Conservation (phyloP, 2,888 invertebrate genomes). For the Agriotes lineatus region DNA sequence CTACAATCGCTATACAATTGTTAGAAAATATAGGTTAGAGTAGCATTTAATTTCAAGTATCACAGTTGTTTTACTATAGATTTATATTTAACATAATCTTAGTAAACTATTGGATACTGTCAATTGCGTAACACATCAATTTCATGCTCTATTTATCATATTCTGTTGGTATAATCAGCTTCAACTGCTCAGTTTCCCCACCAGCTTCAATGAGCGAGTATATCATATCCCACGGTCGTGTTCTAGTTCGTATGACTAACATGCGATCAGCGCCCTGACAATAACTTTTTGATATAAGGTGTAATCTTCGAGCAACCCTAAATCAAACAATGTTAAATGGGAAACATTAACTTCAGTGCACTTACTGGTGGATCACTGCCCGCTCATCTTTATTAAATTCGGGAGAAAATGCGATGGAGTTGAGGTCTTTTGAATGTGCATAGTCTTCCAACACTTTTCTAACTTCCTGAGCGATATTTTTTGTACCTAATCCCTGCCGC, state of each 20-base stretch:
- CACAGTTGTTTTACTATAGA: too few relatives aligned
- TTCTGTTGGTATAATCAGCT: slow-evolving; percentile 28
- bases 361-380: slow-evolving; percentile 36
- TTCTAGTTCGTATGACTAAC: slow-evolving; percentile 29
- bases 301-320: slow-evolving; percentile 28
- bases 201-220: slow-evolving; percentile 28
- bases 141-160: slow-evolving; percentile 22
- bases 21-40: too few relatives aligned
- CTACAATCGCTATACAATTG: too few relatives aligned
- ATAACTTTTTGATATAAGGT: slow-evolving; percentile 34
- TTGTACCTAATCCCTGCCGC: slow-evolving; percentile 34
- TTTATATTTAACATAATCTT: too few relatives aligned
- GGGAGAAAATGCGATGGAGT: slow-evolving; percentile 32
- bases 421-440: slow-evolving; percentile 21
- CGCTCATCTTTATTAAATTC: slow-evolving; percentile 38
- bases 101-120: too few relatives aligned
- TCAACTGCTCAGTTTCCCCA: slow-evolving; percentile 36
- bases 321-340: not conserved
- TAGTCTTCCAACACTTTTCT: slow-evolving; percentile 26
- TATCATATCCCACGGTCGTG: slow-evolving; percentile 30
- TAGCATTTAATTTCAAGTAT: too few relatives aligned
- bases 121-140: too few relatives aligned
- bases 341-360: not conserved
- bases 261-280: slow-evolving; percentile 24
- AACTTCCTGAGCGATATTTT: slow-evolving; percentile 27